These are phyloP conservation scores for Phaetusa simplex DNA, from an alignment of 2,113 vertebrate species.

Conservation along the genomic window DNA sequence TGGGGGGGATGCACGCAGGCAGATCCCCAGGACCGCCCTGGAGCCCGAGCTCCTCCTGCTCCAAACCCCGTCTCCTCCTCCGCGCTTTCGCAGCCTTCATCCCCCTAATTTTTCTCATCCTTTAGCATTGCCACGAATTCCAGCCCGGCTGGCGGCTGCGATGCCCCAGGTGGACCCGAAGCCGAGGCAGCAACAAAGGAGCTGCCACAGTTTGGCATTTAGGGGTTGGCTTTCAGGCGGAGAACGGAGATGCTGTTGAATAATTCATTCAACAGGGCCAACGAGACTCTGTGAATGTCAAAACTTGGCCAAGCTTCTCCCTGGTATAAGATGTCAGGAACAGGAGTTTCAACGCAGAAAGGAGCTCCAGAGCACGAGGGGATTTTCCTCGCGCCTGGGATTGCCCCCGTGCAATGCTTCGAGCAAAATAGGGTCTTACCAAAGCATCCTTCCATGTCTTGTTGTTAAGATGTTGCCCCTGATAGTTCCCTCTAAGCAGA, in stretches of 20 bases:
- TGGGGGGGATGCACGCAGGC: rapidly evolving
- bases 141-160: neutral
- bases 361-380: neutral
- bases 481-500: neutral
- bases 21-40: neutral
- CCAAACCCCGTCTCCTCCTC: neutral
- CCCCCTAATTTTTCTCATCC: neutral
- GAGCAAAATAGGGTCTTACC: neutral
- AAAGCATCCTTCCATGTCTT: neutral
- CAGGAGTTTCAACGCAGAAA: neutral
- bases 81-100: rapidly evolving
- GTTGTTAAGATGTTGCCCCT: neutral
- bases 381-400: neutral
- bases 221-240: neutral
- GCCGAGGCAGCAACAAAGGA: neutral
- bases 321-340: neutral
- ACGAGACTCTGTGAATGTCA: neutral
- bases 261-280: neutral
- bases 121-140: neutral
- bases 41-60: neutral
- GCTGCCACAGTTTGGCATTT: neutral
- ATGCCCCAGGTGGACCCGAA: neutral
- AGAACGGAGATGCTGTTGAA: neutral
- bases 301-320: neutral
- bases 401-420: neutral